Conservation (phyloP, 2,888 invertebrate species). For the Chloromyia formosa region DNA sequence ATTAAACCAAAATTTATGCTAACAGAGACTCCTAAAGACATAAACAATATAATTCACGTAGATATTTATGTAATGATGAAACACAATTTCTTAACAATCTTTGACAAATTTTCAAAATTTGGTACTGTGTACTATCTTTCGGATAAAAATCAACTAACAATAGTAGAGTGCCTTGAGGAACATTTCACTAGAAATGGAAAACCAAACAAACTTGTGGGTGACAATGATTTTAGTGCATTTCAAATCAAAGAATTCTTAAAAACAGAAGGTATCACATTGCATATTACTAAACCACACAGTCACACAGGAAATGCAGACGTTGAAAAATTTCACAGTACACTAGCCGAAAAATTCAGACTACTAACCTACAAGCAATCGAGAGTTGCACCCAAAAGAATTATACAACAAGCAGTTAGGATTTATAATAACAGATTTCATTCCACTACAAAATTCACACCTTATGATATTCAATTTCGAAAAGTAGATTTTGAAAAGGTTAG, state of each 20-base stretch:
- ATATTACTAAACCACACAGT: not conserved
- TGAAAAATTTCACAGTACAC: not conserved
- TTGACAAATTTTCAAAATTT: too few species aligned
- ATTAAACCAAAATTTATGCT: conserved; percentile 34
- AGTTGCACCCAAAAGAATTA: not conserved
- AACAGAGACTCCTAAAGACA: conserved; percentile 37
- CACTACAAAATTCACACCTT: not conserved
- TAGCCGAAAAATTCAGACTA: not conserved
- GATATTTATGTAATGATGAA: too few species aligned
- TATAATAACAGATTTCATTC: not conserved
- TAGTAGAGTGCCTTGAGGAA: not conserved
- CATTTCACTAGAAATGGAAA: not conserved
- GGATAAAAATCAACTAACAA: not conserved
- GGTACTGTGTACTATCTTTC: not conserved
- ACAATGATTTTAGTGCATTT: not conserved
- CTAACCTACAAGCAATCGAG: not conserved
- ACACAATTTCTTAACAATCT: too few species aligned
- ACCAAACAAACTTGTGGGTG: not conserved
- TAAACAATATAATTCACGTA: too few species aligned
- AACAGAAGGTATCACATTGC: not conserved
- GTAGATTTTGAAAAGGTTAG: conserved; percentile 16
- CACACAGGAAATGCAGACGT: too few species aligned
- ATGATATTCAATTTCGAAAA: conserved; percentile 19
- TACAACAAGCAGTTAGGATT: not conserved
- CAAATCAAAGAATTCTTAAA: not conserved